A percentile compares a stretch with the other conserved stretches of the same genome.
phyloP scores from a whole-genome alignment of 2,113 vertebrate species.

The Austrofundulus limnaeus region DNA sequence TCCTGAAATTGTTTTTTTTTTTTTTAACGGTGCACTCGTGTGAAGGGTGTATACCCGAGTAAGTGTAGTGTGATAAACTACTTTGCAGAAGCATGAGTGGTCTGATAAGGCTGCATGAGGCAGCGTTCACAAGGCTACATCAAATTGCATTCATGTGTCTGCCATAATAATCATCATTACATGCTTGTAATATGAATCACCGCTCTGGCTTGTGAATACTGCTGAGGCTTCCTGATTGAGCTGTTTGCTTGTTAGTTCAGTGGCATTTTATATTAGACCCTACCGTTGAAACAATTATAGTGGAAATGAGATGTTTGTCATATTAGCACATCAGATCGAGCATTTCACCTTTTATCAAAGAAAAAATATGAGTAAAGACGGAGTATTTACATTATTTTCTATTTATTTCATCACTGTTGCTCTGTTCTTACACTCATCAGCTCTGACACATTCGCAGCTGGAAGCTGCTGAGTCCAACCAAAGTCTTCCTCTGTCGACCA shows the following conservation, averaged over 20 bases:
- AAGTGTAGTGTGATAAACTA: constrained; percentile 11
- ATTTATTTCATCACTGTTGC: constrained; percentile 16
- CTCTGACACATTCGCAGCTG: constrained; percentile 64
- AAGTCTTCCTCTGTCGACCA: constrained; percentile 37
- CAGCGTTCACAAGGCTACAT: constrained; percentile 22
- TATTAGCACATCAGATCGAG: background rate
- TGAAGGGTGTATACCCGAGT: background rate
- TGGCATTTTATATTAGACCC: constrained; percentile 5
- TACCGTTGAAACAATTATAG: constrained; percentile 6
- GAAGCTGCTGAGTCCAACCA: constrained; percentile 56
- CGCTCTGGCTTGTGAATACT: background rate
- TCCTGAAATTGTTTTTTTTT: constrained; percentile 13
- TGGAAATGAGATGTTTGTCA: background rate
- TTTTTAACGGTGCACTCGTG: constrained; percentile 33
- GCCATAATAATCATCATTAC: constrained; percentile 43
- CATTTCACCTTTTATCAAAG: background rate
- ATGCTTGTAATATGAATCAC: constrained; percentile 26
- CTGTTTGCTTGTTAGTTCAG: constrained; percentile 19
- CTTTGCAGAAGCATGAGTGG: background rate
- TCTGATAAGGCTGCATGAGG: constrained; percentile 21
- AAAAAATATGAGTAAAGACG: too few relatives aligned
- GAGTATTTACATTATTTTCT: constrained; percentile 13
- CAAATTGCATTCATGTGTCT: constrained; percentile 48
- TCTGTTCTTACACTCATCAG: constrained; percentile 46
- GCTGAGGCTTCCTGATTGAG: constrained; percentile 25